phyloP scores from a whole-genome alignment of 92 coral and sea anemone genomes.

The Blastomussa wellsi region DNA sequence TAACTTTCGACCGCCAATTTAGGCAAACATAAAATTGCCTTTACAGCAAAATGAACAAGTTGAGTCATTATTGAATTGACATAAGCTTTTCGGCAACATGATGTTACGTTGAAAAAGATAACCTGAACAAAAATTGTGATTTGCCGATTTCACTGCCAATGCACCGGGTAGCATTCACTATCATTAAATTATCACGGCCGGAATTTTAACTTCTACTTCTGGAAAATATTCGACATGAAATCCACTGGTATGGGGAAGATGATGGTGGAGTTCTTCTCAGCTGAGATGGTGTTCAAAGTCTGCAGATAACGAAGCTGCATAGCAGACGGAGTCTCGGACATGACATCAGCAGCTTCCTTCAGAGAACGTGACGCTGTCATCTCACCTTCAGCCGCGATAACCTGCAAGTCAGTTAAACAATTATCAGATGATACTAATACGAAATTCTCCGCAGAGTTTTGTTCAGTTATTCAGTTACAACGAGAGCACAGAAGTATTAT shows the following conservation, averaged over 20 bases:
- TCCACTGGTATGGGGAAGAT: constrained; percentile 91
- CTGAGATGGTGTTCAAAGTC: constrained; percentile 88
- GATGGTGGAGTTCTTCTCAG: constrained; percentile 96
- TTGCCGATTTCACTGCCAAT: background rate
- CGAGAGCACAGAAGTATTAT: no score
- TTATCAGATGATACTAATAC: background rate
- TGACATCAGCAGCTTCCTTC: constrained; percentile 88
- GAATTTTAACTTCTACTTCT: constrained; percentile 17
- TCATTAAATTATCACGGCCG: background rate
- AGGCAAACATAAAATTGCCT: constrained; percentile 16
- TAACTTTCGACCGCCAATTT: background rate
- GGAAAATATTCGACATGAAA: constrained; percentile 36
- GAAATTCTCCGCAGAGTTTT: no score
- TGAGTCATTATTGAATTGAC: background rate
- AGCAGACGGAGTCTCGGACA: constrained; percentile 83
- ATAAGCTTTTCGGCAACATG: background rate
- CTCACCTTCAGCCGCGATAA: constrained; percentile 92
- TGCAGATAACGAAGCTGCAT: constrained; percentile 94
- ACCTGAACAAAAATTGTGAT: background rate
- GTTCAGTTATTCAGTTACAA: no score
- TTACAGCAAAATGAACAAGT: constrained; percentile 6
- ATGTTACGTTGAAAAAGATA: background rate
- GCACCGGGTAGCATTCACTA: background rate
- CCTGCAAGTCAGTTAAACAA: constrained; percentile 43
- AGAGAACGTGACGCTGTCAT: constrained; percentile 84